phyloP scores from a whole-genome alignment of 2,888 invertebrate species.

The Atherix ibis region DNA sequence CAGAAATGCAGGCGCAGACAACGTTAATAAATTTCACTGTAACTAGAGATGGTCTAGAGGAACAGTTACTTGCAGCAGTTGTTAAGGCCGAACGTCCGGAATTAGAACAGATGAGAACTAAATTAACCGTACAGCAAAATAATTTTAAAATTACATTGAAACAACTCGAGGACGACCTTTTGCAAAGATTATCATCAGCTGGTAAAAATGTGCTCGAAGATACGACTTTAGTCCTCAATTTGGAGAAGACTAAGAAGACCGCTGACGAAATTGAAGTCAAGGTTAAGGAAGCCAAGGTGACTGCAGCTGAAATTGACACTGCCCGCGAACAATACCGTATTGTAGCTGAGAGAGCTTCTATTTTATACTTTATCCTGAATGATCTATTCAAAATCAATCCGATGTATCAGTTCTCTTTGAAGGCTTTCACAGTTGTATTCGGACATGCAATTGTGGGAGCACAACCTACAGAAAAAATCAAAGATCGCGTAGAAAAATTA shows the following conservation, averaged over 20 bases:
- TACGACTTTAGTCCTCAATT: constrained; percentile 74
- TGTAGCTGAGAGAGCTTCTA: constrained; percentile 72
- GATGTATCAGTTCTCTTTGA: constrained; percentile 90
- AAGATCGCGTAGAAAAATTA: constrained; percentile 54
- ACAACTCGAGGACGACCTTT: constrained; percentile 75
- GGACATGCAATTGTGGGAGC: constrained; percentile 58
- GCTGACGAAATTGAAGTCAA: constrained; percentile 79
- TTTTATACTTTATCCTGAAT: constrained; percentile 85
- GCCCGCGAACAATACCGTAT: constrained; percentile 77
- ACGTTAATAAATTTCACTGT: constrained; percentile 93
- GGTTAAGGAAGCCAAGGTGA: constrained; percentile 72
- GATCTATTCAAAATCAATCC: constrained; percentile 85
- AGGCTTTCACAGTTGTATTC: constrained; percentile 85
- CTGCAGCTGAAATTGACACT: constrained; percentile 75
- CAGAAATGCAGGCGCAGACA: constrained; percentile 92
- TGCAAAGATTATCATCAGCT: constrained; percentile 74
- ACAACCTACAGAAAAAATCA: constrained; percentile 49
- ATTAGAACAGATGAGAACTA: constrained; percentile 64
- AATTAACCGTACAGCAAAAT: constrained; percentile 82
- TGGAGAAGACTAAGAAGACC: constrained; percentile 85
- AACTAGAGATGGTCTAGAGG: constrained; percentile 83
- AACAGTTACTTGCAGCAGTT: constrained; percentile 83
- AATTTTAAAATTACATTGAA: constrained; percentile 88
- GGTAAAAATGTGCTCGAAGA: constrained; percentile 86
- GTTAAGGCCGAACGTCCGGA: constrained; percentile 88